Evolutionary conservation across 2,888 invertebrate genomes (phyloP).

Genomic region (Apoderus coryli): DNA sequence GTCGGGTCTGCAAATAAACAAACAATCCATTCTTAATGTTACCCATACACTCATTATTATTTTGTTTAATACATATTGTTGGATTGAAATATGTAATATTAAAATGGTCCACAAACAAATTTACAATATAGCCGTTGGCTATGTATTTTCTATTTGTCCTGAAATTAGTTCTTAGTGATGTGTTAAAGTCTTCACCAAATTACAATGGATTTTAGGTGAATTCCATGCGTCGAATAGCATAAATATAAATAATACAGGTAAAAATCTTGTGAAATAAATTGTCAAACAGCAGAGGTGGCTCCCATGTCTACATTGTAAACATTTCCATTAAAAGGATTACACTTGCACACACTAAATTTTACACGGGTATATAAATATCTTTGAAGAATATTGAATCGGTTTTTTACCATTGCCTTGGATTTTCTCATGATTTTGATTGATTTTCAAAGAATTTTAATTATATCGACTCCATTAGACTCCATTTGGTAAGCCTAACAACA

Average conservation of each 20-base stretch:
- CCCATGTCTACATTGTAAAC: conserved; percentile 37
- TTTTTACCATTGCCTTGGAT: conserved; percentile 35
- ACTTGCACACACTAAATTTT: conserved; percentile 27
- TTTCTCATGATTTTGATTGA: conserved; percentile 33
- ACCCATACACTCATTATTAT: too few relatives aligned
- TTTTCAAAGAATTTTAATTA: conserved; percentile 48
- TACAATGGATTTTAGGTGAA: too few relatives aligned
- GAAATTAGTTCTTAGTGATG: too few relatives aligned
- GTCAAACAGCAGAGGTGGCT: conserved; percentile 36
- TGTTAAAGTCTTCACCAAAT: too few relatives aligned
- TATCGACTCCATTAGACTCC: conserved; percentile 49
- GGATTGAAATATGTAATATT: too few relatives aligned
- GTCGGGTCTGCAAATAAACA: too few relatives aligned
- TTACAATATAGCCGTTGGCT: too few relatives aligned
- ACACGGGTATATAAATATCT: conserved; percentile 25
- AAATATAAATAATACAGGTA: conserved; percentile 17
- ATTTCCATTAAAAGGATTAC: conserved; percentile 30
- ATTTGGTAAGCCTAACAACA: conserved; percentile 50
- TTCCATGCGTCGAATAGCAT: conserved; percentile 10
- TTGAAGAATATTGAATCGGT: conserved; percentile 23
- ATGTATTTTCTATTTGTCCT: too few relatives aligned
- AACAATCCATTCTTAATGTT: too few relatives aligned
- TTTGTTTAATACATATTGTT: too few relatives aligned
- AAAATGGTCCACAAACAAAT: too few relatives aligned
- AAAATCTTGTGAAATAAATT: conserved; percentile 27